Base-by-base conservation (phyloP, 37 sponge, comb jelly and placozoan genomes). In the Oopsacas minuta region DNA sequence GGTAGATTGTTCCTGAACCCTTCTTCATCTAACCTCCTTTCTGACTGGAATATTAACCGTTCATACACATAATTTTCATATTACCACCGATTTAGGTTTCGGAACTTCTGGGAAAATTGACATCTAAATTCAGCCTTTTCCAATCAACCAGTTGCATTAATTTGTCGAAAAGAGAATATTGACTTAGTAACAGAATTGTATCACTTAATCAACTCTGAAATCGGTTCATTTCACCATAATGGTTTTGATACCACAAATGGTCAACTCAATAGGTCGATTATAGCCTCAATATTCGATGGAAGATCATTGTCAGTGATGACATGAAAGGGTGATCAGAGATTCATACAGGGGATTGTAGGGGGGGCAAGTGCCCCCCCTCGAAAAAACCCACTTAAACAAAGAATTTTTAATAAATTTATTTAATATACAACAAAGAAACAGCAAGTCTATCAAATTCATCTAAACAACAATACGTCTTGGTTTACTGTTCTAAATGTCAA, bases 401-500 rank as follows among this genome's bases (percentile, higher is more conserved):
- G 75, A 61, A 61, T 25, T 61, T 61, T 61, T 61, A 61, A 61
- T 61, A 17, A n/a, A n/a, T n/a, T n/a, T 61, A 61, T 61, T 61
- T n/a, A 61, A n/a, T 61, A 61, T 3, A 25, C 30, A 20, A 20
- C 75, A 3, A 25, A 61, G 22, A 20, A 25, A 3, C 7, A 12
- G 7, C 75, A 61, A 12, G 36, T 30, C 75, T 61, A 61, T 61
- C 49, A 61, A 61, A 61, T 61, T n/a, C 75, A 12, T n/a, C 75
- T 61, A 61, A 12, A 61, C 75, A 61, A 17, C 22, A 61, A 61
- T 61, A 34, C 22, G 75, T 61, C 75, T 61, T 10, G 75, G 75
- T 61, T 42, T 42, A 42, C 49, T 42, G 75, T 61, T 61, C 75
- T 34, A 61, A 61, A 61, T 61, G 75, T 61, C 75, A 61, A 61